These are phyloP conservation scores for Numenius phaeopus DNA, from an alignment of 2,797 vertebrate genomes.

Conservation along the genomic window DNA sequence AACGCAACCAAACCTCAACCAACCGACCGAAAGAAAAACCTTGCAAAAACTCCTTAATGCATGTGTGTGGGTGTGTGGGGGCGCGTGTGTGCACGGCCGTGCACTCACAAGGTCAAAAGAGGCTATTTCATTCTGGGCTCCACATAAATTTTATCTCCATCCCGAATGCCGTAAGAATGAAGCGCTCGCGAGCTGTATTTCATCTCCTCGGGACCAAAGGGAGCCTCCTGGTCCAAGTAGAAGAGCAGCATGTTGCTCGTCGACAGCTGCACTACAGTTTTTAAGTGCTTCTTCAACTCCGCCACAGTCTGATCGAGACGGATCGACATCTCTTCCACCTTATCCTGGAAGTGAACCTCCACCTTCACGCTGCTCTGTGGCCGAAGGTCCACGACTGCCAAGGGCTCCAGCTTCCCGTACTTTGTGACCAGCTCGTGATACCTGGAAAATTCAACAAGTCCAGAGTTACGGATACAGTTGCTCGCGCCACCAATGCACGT, in stretches of 20 bases:
- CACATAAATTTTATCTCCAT: conserved; percentile 95
- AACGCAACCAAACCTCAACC: conserved; percentile 74
- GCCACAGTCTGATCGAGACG: conserved; percentile 94
- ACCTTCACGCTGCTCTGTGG: conserved; percentile 89
- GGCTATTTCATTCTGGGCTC: conserved; percentile 87
- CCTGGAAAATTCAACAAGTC: conserved; percentile 73
- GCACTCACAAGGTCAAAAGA: conserved; percentile 37
- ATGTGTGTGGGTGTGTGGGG: conserved; percentile 62
- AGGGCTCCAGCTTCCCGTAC: conserved; percentile 91
- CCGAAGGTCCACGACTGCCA: conserved; percentile 94
- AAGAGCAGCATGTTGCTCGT: conserved; percentile 91
- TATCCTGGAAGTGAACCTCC: conserved; percentile 90
- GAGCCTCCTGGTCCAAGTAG: conserved; percentile 90
- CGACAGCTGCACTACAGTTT: conserved; percentile 88
- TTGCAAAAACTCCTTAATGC: conserved; percentile 58
- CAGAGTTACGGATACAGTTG: background rate
- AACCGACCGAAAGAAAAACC: conserved; percentile 72
- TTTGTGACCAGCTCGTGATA: conserved; percentile 92
- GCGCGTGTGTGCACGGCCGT: background rate
- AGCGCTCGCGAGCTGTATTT: conserved; percentile 90
- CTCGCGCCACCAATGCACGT: rapidly evolving
- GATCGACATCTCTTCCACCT: conserved; percentile 89
- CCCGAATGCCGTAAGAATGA: conserved; percentile 93
- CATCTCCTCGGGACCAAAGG: conserved; percentile 92
- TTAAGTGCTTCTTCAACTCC: conserved; percentile 92